phyloP scores from a whole-genome alignment of 2,113 vertebrate species.

The Trachemys scripta region DNA sequence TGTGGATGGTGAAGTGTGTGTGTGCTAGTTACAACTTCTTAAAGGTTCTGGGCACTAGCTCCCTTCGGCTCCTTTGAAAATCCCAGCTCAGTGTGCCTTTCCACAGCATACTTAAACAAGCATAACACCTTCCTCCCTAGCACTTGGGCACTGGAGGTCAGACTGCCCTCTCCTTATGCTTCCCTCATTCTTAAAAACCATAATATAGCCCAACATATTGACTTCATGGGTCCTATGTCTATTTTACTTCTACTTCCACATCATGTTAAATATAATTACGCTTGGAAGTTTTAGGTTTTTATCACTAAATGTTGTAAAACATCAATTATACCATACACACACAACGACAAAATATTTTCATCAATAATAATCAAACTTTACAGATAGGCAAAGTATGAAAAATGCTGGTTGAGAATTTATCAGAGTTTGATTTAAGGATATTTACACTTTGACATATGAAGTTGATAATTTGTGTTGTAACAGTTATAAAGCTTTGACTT shows the following conservation, averaged over 20 bases:
- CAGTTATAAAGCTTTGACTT: no score
- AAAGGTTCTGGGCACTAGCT: not conserved
- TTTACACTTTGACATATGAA: no score
- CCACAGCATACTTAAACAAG: not conserved
- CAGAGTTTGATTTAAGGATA: no score
- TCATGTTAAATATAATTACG: slow-evolving; percentile 57
- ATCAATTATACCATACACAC: no score
- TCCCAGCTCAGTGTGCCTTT: not conserved
- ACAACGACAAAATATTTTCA: no score
- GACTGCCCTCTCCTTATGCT: not conserved
- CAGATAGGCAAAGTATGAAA: no score
- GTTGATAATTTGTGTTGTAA: no score
- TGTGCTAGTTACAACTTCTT: not conserved
- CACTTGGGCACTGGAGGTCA: not conserved
- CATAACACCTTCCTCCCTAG: not conserved
- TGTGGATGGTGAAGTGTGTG: no score
- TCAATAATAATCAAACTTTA: no score
- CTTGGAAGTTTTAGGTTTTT: no score
- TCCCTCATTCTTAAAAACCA: not conserved
- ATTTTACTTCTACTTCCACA: slow-evolving; percentile 22
- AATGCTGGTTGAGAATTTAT: no score
- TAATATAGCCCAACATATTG: not conserved
- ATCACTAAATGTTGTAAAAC: no score
- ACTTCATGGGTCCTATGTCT: slow-evolving; percentile 32
- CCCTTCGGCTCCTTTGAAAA: not conserved